A percentile compares a stretch with the other conserved stretches of the same genome.
phyloP scores from a whole-genome alignment of 2,888 invertebrate species.

The Alloplasta piceator region DNA sequence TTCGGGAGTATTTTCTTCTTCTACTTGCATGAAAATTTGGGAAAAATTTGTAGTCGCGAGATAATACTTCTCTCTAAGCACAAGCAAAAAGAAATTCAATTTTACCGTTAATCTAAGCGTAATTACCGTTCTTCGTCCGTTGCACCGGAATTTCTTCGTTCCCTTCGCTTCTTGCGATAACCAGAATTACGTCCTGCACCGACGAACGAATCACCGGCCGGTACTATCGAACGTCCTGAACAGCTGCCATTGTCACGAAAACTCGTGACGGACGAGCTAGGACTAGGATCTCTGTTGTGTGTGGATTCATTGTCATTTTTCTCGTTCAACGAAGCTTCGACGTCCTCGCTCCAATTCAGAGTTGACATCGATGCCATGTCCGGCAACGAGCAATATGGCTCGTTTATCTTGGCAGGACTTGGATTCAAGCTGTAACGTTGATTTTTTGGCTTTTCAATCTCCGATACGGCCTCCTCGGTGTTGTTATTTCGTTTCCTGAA shows the following conservation, averaged over 20 bases:
- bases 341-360: slow-evolving; percentile 87
- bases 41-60: too few relatives aligned
- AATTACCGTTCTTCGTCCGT: slow-evolving; percentile 83
- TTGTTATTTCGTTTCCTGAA: slow-evolving; percentile 74
- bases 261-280: slow-evolving; percentile 85
- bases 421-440: slow-evolving; percentile 67
- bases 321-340: slow-evolving; percentile 84
- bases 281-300: slow-evolving; percentile 12
- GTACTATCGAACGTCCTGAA: slow-evolving; percentile 62
- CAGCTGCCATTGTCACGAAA: slow-evolving; percentile 79
- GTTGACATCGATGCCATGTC: slow-evolving; percentile 53
- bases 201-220: slow-evolving; percentile 37
- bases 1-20: slow-evolving; percentile 81
- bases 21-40: too few relatives aligned
- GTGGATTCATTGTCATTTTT: slow-evolving; percentile 82
- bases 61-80: too few relatives aligned
- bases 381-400: slow-evolving; percentile 56
- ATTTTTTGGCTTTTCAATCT: slow-evolving; percentile 70
- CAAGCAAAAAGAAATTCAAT: too few relatives aligned
- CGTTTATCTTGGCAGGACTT: slow-evolving; percentile 73
- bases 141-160: slow-evolving; percentile 82
- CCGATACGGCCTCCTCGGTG: slow-evolving; percentile 67
- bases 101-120: too few relatives aligned
- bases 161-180: slow-evolving; percentile 83
- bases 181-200: slow-evolving; percentile 74